Conservation (phyloP, 1,140 invertebrate species). For the Periplaneta americana region DNA sequence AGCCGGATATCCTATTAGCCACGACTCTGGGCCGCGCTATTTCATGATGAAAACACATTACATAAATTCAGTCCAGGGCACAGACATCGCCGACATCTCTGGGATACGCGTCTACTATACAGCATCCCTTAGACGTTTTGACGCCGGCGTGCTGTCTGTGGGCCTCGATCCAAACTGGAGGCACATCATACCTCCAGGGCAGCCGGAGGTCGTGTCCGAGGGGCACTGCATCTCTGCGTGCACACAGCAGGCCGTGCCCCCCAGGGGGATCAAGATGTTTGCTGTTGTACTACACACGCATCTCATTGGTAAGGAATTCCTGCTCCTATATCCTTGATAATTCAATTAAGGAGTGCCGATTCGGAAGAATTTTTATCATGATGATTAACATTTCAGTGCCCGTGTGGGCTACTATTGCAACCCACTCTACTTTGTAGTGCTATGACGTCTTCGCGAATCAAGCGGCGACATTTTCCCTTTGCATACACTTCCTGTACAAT, state of each 20-base stretch:
- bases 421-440: too few species aligned
- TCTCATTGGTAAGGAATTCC: constrained; percentile 31
- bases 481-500: too few species aligned
- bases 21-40: constrained; percentile 47
- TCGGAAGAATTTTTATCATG: too few species aligned
- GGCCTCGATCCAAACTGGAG: constrained; percentile 69
- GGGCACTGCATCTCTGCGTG: constrained; percentile 64
- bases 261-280: constrained; percentile 61
- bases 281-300: constrained; percentile 67
- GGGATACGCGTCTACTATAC: constrained; percentile 62
- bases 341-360: too few species aligned
- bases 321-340: too few species aligned
- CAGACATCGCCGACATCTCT: constrained; percentile 56
- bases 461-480: too few species aligned
- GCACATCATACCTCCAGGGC: constrained; percentile 64
- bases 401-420: too few species aligned
- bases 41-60: constrained; percentile 67
- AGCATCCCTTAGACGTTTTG: constrained; percentile 53
- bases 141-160: constrained; percentile 60
- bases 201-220: constrained; percentile 58
- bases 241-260: constrained; percentile 55
- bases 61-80: constrained; percentile 48
- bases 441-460: too few species aligned
- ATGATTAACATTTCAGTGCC: too few species aligned
- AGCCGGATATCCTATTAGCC: constrained; percentile 61